phyloP scores from a whole-genome alignment of 64 coral and sea anemone genomes.

The Actinia tenebrosa region DNA sequence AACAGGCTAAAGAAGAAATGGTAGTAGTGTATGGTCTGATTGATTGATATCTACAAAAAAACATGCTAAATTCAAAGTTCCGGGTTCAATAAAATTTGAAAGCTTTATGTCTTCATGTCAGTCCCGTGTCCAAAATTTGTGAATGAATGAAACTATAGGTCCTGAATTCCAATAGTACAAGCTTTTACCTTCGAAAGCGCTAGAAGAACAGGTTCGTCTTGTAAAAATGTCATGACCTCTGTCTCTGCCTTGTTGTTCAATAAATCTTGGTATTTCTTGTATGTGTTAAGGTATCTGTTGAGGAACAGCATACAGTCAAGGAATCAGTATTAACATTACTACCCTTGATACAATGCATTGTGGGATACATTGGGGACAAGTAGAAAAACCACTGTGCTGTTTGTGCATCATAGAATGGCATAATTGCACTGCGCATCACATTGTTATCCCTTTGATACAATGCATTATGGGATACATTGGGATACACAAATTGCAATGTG shows the following conservation, averaged over 20 bases:
- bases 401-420: neutral
- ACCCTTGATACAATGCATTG: neutral
- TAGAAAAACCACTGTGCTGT: neutral
- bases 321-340: too few relatives aligned
- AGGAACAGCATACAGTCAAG: neutral
- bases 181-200: constrained; percentile 69
- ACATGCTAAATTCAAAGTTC: too few relatives aligned
- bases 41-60: too few relatives aligned
- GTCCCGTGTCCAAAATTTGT: too few relatives aligned
- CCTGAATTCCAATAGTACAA: too few relatives aligned
- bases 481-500: too few relatives aligned
- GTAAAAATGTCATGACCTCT: constrained; percentile 78
- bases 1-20: too few relatives aligned
- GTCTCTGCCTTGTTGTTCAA: constrained; percentile 98
- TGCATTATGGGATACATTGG: neutral
- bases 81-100: too few relatives aligned
- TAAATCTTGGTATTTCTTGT: constrained; percentile 97
- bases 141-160: too few relatives aligned
- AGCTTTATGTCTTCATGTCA: too few relatives aligned
- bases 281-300: constrained; percentile 81
- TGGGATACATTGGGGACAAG: neutral
- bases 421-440: too few relatives aligned
- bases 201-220: constrained; percentile 85
- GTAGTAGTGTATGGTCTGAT: too few relatives aligned
- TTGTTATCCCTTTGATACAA: neutral